A percentile compares a stretch with the other conserved stretches of the same genome.
phyloP scores from a whole-genome alignment of 2,888 invertebrate genomes.

The Agonopterix alstromeriana region DNA sequence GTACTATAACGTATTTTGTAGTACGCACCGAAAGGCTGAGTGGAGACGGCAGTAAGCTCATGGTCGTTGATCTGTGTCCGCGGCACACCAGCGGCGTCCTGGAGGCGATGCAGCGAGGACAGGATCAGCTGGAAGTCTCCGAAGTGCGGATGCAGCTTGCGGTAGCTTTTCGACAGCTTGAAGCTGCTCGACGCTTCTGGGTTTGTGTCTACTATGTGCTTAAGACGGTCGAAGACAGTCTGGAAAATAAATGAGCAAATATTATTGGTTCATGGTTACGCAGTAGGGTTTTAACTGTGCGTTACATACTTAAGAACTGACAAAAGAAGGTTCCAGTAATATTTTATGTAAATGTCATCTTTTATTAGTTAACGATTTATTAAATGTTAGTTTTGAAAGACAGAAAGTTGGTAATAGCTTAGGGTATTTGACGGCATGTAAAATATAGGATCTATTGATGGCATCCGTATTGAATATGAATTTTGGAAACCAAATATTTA shows the following conservation, averaged over 20 bases:
- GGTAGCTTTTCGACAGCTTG: slow-evolving; percentile 29
- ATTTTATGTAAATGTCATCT: no score
- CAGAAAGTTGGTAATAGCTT: no score
- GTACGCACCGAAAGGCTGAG: no score
- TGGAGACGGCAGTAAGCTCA: slow-evolving; percentile 16
- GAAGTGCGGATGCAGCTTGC: slow-evolving; percentile 43
- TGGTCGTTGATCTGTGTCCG: slow-evolving; percentile 28
- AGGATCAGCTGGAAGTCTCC: slow-evolving; percentile 49
- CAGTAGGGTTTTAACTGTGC: not conserved
- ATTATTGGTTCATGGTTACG: not conserved
- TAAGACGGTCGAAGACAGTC: slow-evolving; percentile 36
- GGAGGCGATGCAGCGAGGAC: slow-evolving; percentile 32
- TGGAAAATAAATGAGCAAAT: slow-evolving; percentile 14
- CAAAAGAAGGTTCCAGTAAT: no score
- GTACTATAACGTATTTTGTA: no score
- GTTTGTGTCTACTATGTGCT: slow-evolving; percentile 17
- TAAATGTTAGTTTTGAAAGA: no score
- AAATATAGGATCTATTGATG: no score
- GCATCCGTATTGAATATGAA: no score
- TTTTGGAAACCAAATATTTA: no score
- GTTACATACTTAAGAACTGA: no score
- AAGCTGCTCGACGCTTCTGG: slow-evolving; percentile 14
- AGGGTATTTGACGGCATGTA: no score
- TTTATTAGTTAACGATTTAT: no score
- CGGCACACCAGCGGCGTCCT: slow-evolving; percentile 30